A percentile compares a stretch with the other conserved stretches of the same genome.
These are phyloP conservation scores for Perca fluviatilis DNA, from an alignment of 2,113 vertebrate genomes.

Conservation along the genomic window DNA sequence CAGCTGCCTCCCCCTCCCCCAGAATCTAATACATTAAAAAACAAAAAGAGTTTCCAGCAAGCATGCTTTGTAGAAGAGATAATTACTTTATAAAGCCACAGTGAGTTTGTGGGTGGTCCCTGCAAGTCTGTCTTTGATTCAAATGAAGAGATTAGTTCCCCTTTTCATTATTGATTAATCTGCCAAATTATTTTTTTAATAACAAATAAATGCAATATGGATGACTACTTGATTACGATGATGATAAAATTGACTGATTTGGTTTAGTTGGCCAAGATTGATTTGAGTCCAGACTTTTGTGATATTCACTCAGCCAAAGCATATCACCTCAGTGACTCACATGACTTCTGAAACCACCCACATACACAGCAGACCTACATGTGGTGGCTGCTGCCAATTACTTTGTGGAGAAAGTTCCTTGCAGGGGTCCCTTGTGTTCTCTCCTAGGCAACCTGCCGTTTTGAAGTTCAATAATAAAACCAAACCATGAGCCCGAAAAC, in stretches of 20 bases:
- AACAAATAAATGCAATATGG: background rate
- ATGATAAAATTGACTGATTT: background rate
- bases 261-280: background rate
- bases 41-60: constrained; percentile 53
- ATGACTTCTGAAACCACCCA: constrained; percentile 24
- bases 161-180: background rate
- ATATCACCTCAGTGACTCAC: constrained; percentile 9
- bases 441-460: constrained; percentile 29
- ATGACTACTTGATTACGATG: background rate
- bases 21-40: constrained; percentile 54
- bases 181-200: background rate
- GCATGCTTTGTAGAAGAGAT: constrained; percentile 25
- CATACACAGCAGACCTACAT: constrained; percentile 18
- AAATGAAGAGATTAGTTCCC: no score
- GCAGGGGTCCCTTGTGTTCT: constrained; percentile 33
- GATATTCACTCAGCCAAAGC: background rate
- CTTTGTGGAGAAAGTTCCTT: constrained; percentile 22
- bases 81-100: constrained; percentile 31
- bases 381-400: constrained; percentile 45
- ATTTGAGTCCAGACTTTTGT: background rate
- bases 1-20: constrained; percentile 70
- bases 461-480: constrained; percentile 40
- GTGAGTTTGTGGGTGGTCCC: constrained; percentile 37
- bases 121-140: background rate
- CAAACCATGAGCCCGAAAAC: background rate